Evolutionary conservation across 2,797 vertebrate genomes (phyloP).

Genomic region (Sphaeramia orbicularis): DNA sequence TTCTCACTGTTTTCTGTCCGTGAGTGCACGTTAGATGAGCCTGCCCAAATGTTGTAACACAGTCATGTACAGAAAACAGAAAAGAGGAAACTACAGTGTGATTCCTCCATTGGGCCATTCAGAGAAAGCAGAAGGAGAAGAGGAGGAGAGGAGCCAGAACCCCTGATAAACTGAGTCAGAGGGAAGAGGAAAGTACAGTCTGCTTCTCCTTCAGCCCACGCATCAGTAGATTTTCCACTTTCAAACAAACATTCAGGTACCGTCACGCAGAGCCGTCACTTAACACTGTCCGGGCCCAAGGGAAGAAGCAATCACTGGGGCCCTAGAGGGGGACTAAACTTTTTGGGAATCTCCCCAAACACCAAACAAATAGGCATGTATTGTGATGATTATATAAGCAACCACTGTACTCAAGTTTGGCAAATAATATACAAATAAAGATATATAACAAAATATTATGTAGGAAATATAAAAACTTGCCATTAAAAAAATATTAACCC

Average conservation of each 20-base stretch:
- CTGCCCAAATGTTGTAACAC: constrained; percentile 14
- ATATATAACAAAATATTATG: too few species aligned
- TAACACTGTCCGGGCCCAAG: too few species aligned
- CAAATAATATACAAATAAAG: too few species aligned
- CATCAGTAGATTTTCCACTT: constrained; percentile 14
- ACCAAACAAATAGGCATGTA: background rate
- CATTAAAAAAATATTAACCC: too few species aligned
- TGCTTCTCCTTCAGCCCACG: constrained; percentile 21
- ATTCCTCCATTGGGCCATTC: constrained; percentile 57
- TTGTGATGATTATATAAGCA: background rate
- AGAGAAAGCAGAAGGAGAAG: constrained; percentile 65
- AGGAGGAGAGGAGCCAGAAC: background rate
- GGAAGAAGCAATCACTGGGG: too few species aligned
- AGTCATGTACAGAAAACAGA: constrained; percentile 44
- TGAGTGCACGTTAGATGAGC: background rate
- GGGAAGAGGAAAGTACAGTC: constrained; percentile 46
- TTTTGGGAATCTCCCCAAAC: too few species aligned
- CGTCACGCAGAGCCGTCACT: background rate
- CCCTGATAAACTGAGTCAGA: background rate
- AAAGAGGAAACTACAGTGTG: constrained; percentile 1
- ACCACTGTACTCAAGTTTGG: background rate
- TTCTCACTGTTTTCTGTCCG: too few species aligned
- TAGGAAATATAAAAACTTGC: too few species aligned
- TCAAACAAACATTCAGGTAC: background rate
- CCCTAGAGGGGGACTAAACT: too few species aligned